phyloP scores from a whole-genome alignment of 2,113 vertebrate species.

The Cyprinodon brontotheroides region DNA sequence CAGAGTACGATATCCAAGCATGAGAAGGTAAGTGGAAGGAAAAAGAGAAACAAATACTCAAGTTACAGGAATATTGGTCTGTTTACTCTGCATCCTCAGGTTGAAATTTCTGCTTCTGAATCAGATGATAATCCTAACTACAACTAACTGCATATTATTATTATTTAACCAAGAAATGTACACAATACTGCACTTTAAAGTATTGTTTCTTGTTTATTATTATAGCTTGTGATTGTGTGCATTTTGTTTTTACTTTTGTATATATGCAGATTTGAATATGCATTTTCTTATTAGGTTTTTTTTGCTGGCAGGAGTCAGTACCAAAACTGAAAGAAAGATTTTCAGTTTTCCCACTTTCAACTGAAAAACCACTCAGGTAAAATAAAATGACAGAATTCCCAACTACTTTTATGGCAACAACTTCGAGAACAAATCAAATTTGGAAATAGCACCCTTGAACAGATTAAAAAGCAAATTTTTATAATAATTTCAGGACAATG shows the following conservation, averaged over 20 bases:
- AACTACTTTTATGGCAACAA: background rate
- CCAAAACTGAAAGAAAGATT: background rate
- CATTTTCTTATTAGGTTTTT: background rate
- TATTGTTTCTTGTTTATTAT: too few species aligned
- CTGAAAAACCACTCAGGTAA: too few species aligned
- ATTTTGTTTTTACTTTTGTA: background rate
- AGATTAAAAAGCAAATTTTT: background rate
- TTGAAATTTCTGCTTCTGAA: background rate
- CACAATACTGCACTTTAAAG: too few species aligned
- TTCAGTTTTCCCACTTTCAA: background rate
- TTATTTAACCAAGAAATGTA: too few species aligned
- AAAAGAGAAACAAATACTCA: background rate
- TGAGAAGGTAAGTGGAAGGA: background rate
- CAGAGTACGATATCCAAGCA: background rate
- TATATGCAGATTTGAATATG: background rate
- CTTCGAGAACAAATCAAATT: too few species aligned
- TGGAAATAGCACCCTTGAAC: background rate
- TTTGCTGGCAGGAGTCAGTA: background rate
- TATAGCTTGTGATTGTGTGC: background rate
- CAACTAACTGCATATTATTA: too few species aligned
- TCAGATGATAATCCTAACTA: too few species aligned
- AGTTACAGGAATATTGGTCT: background rate
- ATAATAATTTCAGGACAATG: background rate
- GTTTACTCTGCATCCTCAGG: background rate
- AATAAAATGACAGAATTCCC: too few species aligned